Conservation (phyloP, 2,113 vertebrate genomes). For the Oreochromis niloticus region DNA sequence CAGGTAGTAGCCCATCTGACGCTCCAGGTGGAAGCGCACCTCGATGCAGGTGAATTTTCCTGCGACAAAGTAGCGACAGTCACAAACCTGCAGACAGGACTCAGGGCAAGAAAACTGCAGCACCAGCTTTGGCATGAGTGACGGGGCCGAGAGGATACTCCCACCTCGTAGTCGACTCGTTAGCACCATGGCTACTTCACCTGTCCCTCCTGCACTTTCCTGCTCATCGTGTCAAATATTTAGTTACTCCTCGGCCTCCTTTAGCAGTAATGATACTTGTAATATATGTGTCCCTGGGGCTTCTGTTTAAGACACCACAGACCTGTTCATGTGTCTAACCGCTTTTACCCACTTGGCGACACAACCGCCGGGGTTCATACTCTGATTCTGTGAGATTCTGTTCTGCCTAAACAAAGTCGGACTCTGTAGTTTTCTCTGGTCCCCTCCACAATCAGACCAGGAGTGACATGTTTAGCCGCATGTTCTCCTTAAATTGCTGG, state of each 20-base stretch:
- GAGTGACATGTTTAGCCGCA: no score
- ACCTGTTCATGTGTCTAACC: fast-evolving
- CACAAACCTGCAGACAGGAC: neutral
- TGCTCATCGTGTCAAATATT: no score
- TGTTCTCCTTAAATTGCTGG: no score
- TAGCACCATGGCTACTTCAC: neutral
- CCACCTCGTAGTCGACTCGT: fast-evolving
- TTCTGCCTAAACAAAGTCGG: fast-evolving
- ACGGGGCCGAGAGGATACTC: neutral
- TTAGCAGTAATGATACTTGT: neutral
- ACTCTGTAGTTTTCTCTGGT: no score
- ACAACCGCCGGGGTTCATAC: neutral
- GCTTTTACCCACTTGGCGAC: neutral
- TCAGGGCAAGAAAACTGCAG: neutral
- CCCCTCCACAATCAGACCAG: no score
- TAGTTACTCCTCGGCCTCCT: neutral
- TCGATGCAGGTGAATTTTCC: slow-evolving; percentile 98
- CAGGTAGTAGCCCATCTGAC: slow-evolving; percentile 98
- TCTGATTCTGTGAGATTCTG: neutral
- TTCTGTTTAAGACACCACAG: neutral
- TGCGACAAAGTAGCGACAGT: slow-evolving; percentile 22
- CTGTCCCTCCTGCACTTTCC: neutral
- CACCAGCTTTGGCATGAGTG: neutral
- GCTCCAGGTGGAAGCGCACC: slow-evolving; percentile 93
- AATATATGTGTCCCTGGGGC: neutral